These are phyloP conservation scores for Rhysida immarginata DNA, from an alignment of 1,140 invertebrate genomes.

Conservation along the genomic window DNA sequence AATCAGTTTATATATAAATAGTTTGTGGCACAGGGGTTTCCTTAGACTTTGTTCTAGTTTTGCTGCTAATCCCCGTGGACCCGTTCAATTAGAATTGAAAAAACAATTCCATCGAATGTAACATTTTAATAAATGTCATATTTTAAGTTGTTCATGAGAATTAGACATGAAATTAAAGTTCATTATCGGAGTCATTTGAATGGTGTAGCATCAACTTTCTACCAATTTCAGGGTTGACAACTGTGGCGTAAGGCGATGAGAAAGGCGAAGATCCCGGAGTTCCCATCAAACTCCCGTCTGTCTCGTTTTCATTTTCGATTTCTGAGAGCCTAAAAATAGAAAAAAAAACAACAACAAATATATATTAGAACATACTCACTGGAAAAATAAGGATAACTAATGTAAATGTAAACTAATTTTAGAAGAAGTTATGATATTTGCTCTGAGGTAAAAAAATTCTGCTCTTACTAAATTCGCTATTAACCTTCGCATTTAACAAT, in stretches of 20 bases:
- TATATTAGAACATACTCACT: neutral
- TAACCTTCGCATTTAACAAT: neutral
- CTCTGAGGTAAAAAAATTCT: neutral
- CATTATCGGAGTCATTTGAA: conserved; percentile 21
- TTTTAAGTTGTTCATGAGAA: too few relatives aligned
- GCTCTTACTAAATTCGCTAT: neutral
- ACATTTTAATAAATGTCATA: too few relatives aligned
- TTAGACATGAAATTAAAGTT: too few relatives aligned
- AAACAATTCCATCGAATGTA: too few relatives aligned
- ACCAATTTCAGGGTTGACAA: neutral
- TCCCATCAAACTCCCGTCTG: neutral
- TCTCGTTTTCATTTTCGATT: conserved; percentile 1
- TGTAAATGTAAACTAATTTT: neutral
- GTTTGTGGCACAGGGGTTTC: too few relatives aligned
- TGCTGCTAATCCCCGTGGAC: too few relatives aligned
- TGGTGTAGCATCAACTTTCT: neutral
- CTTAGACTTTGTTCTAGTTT: too few relatives aligned
- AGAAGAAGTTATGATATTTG: neutral
- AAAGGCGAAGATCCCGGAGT: neutral
- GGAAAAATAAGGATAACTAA: too few relatives aligned
- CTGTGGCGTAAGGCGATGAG: neutral
- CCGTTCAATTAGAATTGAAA: too few relatives aligned
- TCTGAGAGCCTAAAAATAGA: neutral
- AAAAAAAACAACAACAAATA: conserved; percentile 9
- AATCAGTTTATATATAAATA: too few relatives aligned